These are phyloP conservation scores for Lepisosteus oculatus DNA, from an alignment of 2,113 vertebrate genomes.

Conservation along the genomic window DNA sequence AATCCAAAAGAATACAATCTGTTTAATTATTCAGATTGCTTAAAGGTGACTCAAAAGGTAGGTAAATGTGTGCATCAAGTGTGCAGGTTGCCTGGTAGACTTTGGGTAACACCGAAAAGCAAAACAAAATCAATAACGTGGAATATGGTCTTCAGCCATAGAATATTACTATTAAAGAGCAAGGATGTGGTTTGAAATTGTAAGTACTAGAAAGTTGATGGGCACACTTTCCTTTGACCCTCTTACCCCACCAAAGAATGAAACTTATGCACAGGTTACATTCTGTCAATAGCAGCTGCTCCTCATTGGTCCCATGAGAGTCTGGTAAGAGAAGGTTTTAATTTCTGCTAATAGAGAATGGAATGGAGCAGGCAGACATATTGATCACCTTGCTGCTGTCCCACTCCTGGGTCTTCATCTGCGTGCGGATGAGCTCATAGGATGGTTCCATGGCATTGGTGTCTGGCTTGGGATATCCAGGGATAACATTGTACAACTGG, in stretches of 20 bases:
- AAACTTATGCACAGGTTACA: constrained; percentile 35
- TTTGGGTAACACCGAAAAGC: constrained; percentile 47
- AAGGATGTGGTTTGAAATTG: constrained; percentile 35
- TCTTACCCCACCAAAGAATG: constrained; percentile 43
- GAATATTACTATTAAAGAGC: constrained; percentile 4
- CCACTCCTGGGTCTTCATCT: constrained; percentile 97
- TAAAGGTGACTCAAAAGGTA: constrained; percentile 57
- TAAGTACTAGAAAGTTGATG: constrained; percentile 69
- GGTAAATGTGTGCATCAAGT: constrained; percentile 54
- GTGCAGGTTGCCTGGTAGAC: constrained; percentile 50
- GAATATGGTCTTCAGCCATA: background rate
- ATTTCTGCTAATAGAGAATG: constrained; percentile 35
- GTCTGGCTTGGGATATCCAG: constrained; percentile 87
- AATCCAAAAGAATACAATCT: constrained; percentile 52
- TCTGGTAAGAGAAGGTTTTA: constrained; percentile 32
- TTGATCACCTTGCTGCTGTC: constrained; percentile 90
- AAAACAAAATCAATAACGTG: constrained; percentile 68
- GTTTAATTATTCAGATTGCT: constrained; percentile 68
- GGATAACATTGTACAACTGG: constrained; percentile 96
- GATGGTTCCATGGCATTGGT: constrained; percentile 86
- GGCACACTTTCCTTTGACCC: constrained; percentile 65
- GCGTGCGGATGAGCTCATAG: constrained; percentile 87
- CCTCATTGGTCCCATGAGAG: constrained; percentile 36
- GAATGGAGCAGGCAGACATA: background rate
- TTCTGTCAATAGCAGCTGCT: constrained; percentile 47